phyloP scores from a whole-genome alignment of 2,113 vertebrate genomes.

The Pseudorectes ferrugineus region DNA sequence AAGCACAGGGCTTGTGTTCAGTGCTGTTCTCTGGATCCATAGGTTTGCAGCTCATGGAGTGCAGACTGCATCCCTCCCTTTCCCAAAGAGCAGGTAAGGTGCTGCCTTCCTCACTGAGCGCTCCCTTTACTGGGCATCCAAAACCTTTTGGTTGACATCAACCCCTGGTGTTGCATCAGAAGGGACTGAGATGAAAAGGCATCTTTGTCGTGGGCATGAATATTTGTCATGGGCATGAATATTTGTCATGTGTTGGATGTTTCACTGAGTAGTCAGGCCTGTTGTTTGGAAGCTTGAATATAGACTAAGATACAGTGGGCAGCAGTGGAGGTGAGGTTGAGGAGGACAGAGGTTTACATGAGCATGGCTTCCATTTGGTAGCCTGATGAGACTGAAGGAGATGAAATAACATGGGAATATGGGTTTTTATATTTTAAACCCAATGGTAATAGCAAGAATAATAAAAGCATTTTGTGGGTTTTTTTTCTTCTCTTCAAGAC shows the following conservation, averaged over 20 bases:
- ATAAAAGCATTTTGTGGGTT: not conserved
- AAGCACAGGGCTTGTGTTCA: not conserved
- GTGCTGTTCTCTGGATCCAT: not conserved
- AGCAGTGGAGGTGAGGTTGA: not conserved
- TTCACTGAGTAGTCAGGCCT: not conserved
- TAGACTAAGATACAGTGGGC: not conserved
- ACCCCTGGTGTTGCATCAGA: not conserved
- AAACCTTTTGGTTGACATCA: not conserved
- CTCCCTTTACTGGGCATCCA: not conserved
- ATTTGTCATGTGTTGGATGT: not conserved
- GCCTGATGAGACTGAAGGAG: not conserved
- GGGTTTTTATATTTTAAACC: not conserved
- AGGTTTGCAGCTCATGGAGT: not conserved
- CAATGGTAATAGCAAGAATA: not conserved
- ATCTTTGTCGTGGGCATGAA: not conserved
- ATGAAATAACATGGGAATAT: not conserved
- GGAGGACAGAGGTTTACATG: not conserved
- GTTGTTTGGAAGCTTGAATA: not conserved
- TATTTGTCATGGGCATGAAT: not conserved
- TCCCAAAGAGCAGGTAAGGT: not conserved
- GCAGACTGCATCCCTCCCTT: not conserved
- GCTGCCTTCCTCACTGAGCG: not conserved
- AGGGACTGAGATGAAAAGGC: not conserved
- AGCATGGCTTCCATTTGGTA: not conserved
- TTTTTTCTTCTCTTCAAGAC: conserved; percentile 71